These are phyloP conservation scores for Caerostris darwini DNA, from an alignment of 1,140 invertebrate species.

Conservation along the genomic window DNA sequence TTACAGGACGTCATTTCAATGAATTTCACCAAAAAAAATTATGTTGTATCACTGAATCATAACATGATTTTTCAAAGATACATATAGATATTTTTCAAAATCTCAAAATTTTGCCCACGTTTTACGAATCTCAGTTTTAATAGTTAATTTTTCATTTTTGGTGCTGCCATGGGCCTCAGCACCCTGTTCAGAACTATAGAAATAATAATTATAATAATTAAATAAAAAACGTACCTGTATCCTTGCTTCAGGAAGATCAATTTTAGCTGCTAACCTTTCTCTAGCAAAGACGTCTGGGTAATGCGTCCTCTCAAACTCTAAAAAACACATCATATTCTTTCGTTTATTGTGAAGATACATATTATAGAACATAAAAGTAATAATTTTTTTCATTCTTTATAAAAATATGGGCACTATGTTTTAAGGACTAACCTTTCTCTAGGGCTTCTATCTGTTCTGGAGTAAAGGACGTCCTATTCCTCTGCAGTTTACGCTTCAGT, in stretches of 20 bases:
- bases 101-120: no score
- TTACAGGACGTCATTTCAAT: no score
- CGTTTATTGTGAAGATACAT: neutral
- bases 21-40: no score
- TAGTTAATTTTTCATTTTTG: no score
- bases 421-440: conserved; percentile 93
- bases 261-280: conserved; percentile 98
- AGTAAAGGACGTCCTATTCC: conserved; percentile 99
- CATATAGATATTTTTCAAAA: no score
- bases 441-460: conserved; percentile 99
- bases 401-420: neutral
- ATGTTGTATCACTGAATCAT: no score
- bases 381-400: neutral
- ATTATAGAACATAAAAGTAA: neutral
- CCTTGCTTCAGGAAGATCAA: conserved; percentile 98
- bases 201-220: no score
- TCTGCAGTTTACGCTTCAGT: conserved; percentile 98
- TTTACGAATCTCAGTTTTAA: no score
- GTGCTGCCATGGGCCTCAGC: no score
- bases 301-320: conserved; percentile 99
- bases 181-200: no score
- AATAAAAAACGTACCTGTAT: conserved; percentile 89
- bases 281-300: conserved; percentile 99
- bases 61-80: no score
- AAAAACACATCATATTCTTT: conserved; percentile 72